Percentiles rank a stretch among this genome's conserved stretches.
Evolutionary conservation across 2,113 vertebrate species (phyloP).

Genomic region (Camelus bactrianus): DNA sequence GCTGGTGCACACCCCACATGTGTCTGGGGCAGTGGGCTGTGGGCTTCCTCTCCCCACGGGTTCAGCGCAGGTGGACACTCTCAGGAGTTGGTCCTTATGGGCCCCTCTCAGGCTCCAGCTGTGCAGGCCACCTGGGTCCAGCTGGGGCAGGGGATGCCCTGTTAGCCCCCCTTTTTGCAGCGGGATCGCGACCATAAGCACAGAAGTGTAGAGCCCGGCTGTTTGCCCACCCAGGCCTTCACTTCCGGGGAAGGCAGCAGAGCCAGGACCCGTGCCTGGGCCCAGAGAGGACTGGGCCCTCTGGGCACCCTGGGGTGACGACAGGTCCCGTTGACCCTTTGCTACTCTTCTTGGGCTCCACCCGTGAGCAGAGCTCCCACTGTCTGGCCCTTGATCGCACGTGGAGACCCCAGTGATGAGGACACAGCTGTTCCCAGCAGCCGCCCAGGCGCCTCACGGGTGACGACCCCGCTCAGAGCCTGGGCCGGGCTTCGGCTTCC

Average conservation of each 20-base stretch:
- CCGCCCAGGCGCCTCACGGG: too few relatives aligned
- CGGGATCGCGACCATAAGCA: background rate
- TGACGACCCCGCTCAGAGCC: too few relatives aligned
- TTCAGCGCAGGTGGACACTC: background rate
- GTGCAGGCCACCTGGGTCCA: background rate
- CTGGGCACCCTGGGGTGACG: rapidly evolving
- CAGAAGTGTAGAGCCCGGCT: background rate
- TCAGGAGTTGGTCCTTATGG: background rate
- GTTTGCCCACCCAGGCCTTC: background rate
- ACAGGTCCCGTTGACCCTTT: background rate
- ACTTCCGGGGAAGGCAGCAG: background rate
- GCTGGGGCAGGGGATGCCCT: background rate
- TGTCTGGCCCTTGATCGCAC: too few relatives aligned
- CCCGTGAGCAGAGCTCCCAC: background rate
- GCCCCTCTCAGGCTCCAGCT: background rate
- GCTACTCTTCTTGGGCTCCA: too few relatives aligned
- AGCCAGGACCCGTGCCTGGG: background rate
- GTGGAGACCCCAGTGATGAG: too few relatives aligned
- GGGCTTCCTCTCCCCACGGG: too few relatives aligned
- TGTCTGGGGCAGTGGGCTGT: background rate
- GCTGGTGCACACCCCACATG: background rate
- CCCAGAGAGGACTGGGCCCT: background rate
- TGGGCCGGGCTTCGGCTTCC: too few relatives aligned
- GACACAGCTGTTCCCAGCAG: too few relatives aligned
- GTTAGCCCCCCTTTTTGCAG: background rate